Evolutionary conservation across 2,113 vertebrate species (phyloP), one percentile per base, ranked within the genome.

Genomic region (Eudyptes chrysolophus): DNA sequence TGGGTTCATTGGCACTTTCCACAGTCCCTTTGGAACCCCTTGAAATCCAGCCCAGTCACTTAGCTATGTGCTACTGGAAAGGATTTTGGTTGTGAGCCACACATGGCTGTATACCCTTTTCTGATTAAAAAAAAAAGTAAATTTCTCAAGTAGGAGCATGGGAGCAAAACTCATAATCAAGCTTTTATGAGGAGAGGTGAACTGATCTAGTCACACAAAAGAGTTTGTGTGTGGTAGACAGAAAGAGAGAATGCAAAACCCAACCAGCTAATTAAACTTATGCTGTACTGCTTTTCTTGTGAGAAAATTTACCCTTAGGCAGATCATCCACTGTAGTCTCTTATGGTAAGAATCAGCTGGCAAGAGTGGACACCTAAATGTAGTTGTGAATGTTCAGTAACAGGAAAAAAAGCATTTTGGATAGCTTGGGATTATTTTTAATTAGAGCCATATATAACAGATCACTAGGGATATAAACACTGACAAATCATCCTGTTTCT

Each of bases 81-180:
- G 29, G 29, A 60, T 32, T 60, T 79, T 64, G 87, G 38, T 20
- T 8, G 4, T 1, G 49, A 22, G 24, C 48, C 69, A 52, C 55
- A 44, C 2, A 0, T 0, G 22, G 65, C 46, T 57, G 6, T 4
- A 5, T 1, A 21, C 3, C 16, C 57, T 14, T 27, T 57, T 17
- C 13, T 16, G 30, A 9, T 12, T 7, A 26, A 60, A 51, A 44
- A 36, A 62, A 51, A 44, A 10, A 5, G 7, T 38, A 14, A 11
- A 21, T 30, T 46, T 82, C n/a, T 83, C 19, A 58, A 68, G 22
- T 46, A 48, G 29, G 29, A 76, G n/a, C 36, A 71, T 16, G 7
- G 40, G 20, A 94, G 14, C 0, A 11, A 86, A 92, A 77, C 25
- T 60, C 13, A 58, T 40, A 55, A 20, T 30, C 34, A 42, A 55